Percentiles rank a stretch among this genome's conserved stretches.
phyloP scores from a whole-genome alignment of 2,888 invertebrate genomes.

The Campoplex nolae region DNA sequence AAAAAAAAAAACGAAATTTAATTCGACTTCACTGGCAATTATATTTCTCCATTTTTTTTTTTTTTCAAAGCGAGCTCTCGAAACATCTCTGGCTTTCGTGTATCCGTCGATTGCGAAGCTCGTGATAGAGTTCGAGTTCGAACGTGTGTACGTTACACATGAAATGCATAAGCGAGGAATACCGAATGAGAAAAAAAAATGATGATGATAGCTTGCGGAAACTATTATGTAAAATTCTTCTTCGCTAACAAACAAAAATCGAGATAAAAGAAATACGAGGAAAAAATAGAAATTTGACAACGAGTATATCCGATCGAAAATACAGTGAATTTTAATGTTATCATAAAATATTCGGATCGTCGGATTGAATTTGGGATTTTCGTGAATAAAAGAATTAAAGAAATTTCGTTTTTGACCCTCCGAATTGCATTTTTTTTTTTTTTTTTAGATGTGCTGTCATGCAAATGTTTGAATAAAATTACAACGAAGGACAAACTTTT shows the following conservation, averaged over 20 bases:
- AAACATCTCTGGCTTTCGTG: conserved; percentile 42
- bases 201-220: conserved; percentile 40
- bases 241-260: not conserved
- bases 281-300: not conserved
- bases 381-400: not conserved
- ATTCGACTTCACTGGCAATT: not conserved
- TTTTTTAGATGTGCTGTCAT: not conserved
- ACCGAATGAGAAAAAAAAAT: conserved; percentile 18
- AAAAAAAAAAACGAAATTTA: not conserved
- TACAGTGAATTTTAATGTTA: not conserved
- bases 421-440: not conserved
- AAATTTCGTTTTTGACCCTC: not conserved
- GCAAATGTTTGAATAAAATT: not conserved
- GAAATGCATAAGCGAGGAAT: not conserved
- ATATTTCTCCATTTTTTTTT: no score
- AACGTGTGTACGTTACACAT: no score
- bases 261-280: not conserved
- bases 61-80: conserved; percentile 27
- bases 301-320: no score
- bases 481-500: not conserved
- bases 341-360: not conserved
- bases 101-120: conserved; percentile 51
- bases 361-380: not conserved
- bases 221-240: conserved; percentile 54
- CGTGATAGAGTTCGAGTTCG: not conserved